phyloP scores from a whole-genome alignment of 2,113 vertebrate species.

The Mola mola region DNA sequence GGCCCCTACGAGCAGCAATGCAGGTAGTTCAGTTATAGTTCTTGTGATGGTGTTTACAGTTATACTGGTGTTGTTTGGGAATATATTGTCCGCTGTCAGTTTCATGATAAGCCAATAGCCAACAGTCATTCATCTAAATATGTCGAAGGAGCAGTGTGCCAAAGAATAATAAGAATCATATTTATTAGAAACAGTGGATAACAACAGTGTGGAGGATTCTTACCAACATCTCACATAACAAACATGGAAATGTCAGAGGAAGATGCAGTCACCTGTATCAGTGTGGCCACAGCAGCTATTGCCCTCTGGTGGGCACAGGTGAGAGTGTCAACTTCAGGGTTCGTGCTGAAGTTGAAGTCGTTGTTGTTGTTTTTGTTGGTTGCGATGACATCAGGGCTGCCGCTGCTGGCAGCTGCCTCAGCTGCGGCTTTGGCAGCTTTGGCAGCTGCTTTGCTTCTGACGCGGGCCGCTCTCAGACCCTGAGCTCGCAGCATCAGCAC shows the following conservation, averaged over 20 bases:
- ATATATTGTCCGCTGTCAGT: too few relatives aligned
- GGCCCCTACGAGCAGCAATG: too few relatives aligned
- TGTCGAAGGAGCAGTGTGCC: too few relatives aligned
- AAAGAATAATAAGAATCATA: too few relatives aligned
- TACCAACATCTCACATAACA: too few relatives aligned
- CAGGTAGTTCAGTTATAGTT: too few relatives aligned
- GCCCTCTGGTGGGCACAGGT: slow-evolving; percentile 77
- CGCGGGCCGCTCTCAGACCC: slow-evolving; percentile 72
- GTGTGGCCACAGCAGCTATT: slow-evolving; percentile 71
- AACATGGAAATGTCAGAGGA: background rate
- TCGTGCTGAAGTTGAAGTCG: slow-evolving; percentile 2
- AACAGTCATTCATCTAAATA: too few relatives aligned
- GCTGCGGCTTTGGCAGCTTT: slow-evolving; percentile 80
- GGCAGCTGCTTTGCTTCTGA: slow-evolving; percentile 65
- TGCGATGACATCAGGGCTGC: slow-evolving; percentile 68
- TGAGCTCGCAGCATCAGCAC: slow-evolving; percentile 85
- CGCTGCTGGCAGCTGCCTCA: slow-evolving; percentile 73
- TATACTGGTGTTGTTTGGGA: too few relatives aligned
- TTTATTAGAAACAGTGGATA: too few relatives aligned
- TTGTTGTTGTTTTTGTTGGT: slow-evolving; percentile 41
- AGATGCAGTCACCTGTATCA: slow-evolving; percentile 66
- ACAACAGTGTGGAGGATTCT: too few relatives aligned
- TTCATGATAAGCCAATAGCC: too few relatives aligned
- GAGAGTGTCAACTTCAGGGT: slow-evolving; percentile 65
- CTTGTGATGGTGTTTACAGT: too few relatives aligned